Conservation (phyloP, 2,888 invertebrate species). For the Xanthorhoe spadicearia region DNA sequence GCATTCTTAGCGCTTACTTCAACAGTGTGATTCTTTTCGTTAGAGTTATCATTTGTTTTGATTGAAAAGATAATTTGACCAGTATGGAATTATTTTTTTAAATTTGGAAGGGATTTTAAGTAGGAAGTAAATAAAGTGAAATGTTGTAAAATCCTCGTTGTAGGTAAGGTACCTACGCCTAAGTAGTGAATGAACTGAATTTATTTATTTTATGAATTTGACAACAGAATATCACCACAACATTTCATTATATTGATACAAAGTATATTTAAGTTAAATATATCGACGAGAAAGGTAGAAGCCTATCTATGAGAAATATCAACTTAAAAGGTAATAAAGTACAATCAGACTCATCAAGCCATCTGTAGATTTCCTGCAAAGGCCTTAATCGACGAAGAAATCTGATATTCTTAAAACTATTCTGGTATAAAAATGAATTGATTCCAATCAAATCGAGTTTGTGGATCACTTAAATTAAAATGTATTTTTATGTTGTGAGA, state of each 20-base stretch:
- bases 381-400: constrained; percentile 16
- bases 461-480: constrained; percentile 10
- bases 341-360: constrained; percentile 25
- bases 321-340: constrained; percentile 25
- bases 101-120: no score
- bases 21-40: no score
- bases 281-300: constrained; percentile 14
- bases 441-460: constrained; percentile 15
- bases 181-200: no score
- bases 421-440: constrained; percentile 12
- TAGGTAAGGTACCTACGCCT: no score
- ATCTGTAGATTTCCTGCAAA: constrained; percentile 25
- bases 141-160: no score
- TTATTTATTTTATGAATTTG: no score
- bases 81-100: no score
- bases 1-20: no score
- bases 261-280: constrained; percentile 3
- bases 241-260: constrained; percentile 1
- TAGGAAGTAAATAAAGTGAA: no score
- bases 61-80: no score
- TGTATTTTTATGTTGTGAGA: constrained; percentile 6
- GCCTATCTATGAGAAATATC: constrained; percentile 21
- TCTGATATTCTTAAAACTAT: constrained; percentile 29
- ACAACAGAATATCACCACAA: no score
- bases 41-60: no score